Percentiles rank a stretch among this genome's conserved stretches.
Conservation (phyloP, 2,888 invertebrate species). For the Perithous albicinctus region DNA sequence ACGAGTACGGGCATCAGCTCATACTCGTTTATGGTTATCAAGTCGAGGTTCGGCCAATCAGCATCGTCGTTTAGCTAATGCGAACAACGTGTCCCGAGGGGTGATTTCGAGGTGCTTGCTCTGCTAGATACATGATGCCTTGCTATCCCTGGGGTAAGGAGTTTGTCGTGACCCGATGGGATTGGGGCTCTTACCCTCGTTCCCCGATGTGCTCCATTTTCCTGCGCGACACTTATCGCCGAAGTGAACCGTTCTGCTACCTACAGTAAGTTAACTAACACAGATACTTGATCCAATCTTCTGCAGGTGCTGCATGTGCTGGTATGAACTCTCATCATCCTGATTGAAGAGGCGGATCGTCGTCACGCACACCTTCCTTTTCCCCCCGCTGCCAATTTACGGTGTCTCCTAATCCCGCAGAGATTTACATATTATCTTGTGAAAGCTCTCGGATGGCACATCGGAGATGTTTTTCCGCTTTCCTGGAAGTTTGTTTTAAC, state of each 20-base stretch:
- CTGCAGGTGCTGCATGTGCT: not conserved
- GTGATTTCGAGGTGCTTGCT: conserved; percentile 69
- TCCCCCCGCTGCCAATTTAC: conserved; percentile 76
- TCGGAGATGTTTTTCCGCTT: not conserved
- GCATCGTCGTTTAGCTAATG: conserved; percentile 77
- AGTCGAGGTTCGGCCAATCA: conserved; percentile 72
- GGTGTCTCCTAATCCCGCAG: conserved; percentile 73
- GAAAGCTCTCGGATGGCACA: conserved; percentile 32
- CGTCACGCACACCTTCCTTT: conserved; percentile 41
- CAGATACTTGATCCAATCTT: not conserved
- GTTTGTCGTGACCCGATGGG: conserved; percentile 38
- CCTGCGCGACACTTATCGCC: conserved; percentile 34
- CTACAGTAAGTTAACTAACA: conserved; percentile 6
- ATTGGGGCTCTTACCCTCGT: conserved; percentile 38
- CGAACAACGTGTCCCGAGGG: conserved; percentile 76
- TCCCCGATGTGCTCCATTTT: conserved; percentile 46
- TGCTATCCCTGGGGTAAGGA: conserved; percentile 19
- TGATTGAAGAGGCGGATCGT: conserved; percentile 16
- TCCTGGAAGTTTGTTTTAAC: not conserved
- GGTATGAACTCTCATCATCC: conserved; percentile 15
- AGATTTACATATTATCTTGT: conserved; percentile 78
- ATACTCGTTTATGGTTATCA: conserved; percentile 15
- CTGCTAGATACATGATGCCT: not conserved
- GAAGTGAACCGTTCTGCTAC: conserved; percentile 5
- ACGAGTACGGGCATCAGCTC: too few species aligned